These are phyloP conservation scores for Dicroscelio sp. DNA, from an alignment of 2,888 invertebrate species.

Conservation along the genomic window DNA sequence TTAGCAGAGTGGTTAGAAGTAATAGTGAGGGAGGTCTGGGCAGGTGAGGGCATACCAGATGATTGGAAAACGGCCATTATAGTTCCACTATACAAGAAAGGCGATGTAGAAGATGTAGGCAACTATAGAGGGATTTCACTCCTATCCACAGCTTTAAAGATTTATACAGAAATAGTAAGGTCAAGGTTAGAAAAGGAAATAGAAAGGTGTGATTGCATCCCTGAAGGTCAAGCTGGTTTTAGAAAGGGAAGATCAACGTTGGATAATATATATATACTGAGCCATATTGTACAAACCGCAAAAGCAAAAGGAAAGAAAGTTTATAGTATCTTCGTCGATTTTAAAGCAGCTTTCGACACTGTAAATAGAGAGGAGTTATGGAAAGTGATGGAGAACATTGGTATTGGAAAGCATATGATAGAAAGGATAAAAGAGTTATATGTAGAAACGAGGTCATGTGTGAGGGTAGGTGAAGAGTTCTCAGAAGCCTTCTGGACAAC, in stretches of 20 bases:
- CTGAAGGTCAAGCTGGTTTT: too few species aligned
- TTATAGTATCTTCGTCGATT: too few species aligned
- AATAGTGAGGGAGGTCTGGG: slow-evolving; percentile 53
- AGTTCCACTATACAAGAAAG: slow-evolving; percentile 50
- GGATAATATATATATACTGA: too few species aligned
- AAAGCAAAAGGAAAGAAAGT: too few species aligned
- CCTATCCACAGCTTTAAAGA: slow-evolving; percentile 71
- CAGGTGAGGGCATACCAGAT: slow-evolving; percentile 65
- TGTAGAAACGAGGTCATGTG: too few species aligned
- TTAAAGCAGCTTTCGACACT: neutral
- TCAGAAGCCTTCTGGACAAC: slow-evolving; percentile 65
- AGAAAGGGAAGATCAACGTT: too few species aligned
- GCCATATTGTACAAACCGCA: too few species aligned
- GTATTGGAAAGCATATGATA: neutral
- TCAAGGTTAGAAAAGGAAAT: slow-evolving; percentile 64
- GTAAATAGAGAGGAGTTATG: neutral
- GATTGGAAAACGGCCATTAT: slow-evolving; percentile 73
- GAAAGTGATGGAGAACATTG: neutral
- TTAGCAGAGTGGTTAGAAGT: neutral
- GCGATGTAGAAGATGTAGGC: slow-evolving; percentile 30
- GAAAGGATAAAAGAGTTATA: slow-evolving; percentile 48
- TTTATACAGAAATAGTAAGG: slow-evolving; percentile 69
- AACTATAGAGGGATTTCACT: slow-evolving; percentile 81
- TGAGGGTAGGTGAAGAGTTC: slow-evolving; percentile 52
- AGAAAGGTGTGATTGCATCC: too few species aligned